Conservation (phyloP, 2,797 vertebrate species). For the Hemibagrus guttatus region DNA sequence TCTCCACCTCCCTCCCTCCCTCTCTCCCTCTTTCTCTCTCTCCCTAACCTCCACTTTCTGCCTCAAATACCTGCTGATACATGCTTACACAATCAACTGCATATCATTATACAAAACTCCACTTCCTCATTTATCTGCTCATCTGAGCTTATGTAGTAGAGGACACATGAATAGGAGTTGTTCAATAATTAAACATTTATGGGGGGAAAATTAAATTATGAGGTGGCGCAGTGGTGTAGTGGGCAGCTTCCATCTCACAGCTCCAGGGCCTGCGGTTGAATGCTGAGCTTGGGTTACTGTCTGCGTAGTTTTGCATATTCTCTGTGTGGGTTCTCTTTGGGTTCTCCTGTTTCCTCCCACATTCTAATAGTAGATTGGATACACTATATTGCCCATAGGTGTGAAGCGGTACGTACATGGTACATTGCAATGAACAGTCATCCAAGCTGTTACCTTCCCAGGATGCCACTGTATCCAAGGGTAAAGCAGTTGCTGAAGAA, state of each 20-base stretch:
- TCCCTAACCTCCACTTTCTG: not conserved
- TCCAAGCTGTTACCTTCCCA: not conserved
- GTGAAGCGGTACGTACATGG: not conserved
- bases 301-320: not conserved
- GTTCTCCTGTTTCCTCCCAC: constrained; percentile 8
- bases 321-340: not conserved
- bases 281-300: not conserved
- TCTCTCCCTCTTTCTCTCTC: constrained; percentile 3
- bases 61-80: constrained; percentile 35
- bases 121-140: not conserved
- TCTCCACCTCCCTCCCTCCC: not conserved
- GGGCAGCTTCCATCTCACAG: not conserved
- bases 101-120: constrained; percentile 22
- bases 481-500: not conserved
- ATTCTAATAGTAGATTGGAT: not conserved
- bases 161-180: not conserved
- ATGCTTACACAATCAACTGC: constrained; percentile 41
- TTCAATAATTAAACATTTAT: not conserved
- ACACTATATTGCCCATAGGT: not conserved
- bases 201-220: not conserved
- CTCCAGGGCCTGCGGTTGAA: not conserved
- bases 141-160: constrained; percentile 5
- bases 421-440: not conserved
- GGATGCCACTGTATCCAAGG: not conserved
- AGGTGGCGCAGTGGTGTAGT: not conserved